These are phyloP conservation scores for Rousettus madagascariensis DNA, from an alignment of 2,797 vertebrate species.

Conservation along the genomic window DNA sequence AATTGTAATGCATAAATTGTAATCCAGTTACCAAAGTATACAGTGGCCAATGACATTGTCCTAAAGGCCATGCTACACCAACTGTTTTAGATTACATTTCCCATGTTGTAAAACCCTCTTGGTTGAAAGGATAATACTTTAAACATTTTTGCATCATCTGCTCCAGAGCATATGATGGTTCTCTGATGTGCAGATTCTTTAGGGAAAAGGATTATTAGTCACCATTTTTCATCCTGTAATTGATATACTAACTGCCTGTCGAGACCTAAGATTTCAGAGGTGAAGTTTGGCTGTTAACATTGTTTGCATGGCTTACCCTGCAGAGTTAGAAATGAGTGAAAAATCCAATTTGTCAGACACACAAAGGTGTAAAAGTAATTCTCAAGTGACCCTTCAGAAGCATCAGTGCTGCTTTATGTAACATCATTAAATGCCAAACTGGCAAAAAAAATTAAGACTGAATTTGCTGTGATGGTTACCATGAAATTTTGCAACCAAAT, in stretches of 20 bases:
- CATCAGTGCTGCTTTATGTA: neutral
- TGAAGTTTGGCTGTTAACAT: slow-evolving; percentile 4
- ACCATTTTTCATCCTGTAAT: slow-evolving; percentile 72
- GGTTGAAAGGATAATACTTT: slow-evolving; percentile 50
- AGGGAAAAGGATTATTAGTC: slow-evolving; percentile 57
- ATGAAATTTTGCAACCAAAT: neutral
- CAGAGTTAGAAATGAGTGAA: slow-evolving; percentile 40
- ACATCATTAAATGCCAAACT: slow-evolving; percentile 41
- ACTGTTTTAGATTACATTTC: slow-evolving; percentile 48
- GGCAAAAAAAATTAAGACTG: slow-evolving; percentile 27
- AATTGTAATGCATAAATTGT: neutral
- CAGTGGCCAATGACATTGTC: neutral
- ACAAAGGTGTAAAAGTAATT: slow-evolving; percentile 37
- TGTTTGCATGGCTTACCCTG: slow-evolving; percentile 54
- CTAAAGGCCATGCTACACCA: neutral
- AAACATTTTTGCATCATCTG: slow-evolving; percentile 41
- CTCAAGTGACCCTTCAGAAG: slow-evolving; percentile 41
- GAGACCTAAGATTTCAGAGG: slow-evolving; percentile 55
- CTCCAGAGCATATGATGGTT: slow-evolving; percentile 30
- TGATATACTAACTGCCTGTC: slow-evolving; percentile 63
- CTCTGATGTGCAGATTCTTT: slow-evolving; percentile 69
- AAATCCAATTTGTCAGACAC: slow-evolving; percentile 18
- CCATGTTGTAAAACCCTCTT: slow-evolving; percentile 12
- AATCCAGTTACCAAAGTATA: slow-evolving; percentile 17
- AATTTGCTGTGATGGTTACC: neutral